Base-by-base conservation (phyloP, 2,113 vertebrate genomes). In the Tautogolabrus adspersus region DNA sequence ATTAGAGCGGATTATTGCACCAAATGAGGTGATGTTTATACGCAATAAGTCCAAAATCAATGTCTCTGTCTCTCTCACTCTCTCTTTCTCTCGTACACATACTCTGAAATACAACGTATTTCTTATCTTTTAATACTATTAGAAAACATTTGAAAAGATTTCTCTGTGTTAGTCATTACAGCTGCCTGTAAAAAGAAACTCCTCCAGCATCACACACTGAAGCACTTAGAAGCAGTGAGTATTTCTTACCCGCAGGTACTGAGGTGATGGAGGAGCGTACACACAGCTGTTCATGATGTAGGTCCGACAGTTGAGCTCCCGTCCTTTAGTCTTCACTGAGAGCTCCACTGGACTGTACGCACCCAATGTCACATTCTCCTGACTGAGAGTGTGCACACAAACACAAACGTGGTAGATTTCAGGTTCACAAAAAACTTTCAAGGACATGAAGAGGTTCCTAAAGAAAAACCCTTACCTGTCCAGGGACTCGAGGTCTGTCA, bases 271-370 rank as follows among this genome's bases (percentile, higher is more conserved):
- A 0, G 91, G 91, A 3, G 92, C 95, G 9, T 87, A 86, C 19
- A 96, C 90, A 62, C 94, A 97, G 83, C 95, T 94, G 86, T 87
- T 95, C 97, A 98, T 96, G 81, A 96, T 94, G 84, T 98, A 98
- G 79, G 95, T 96, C 57, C 95, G 94, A 89, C 97, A 97, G 85
- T 79, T 93, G 63, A 97, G 67, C 21, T 93, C 86, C 79, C 92
- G 94, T 72, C 86, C 92, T 81, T 77, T 66, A 46, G 94, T 95
- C 52, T 77, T 88, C 77, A 97, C 95, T 0, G 76, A 84, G 37
- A 97, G 88, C 87, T 96, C 94, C 87, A 96, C 91, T 8, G 96
- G 95, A 30, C 93, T 87, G 84, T 98, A 98, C 1, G 91, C 85
- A 38, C 96, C 96, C 68, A 88, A 85, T 58, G 89, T 93, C 81